A percentile compares a stretch with the other conserved stretches of the same genome.
Evolutionary conservation across 2,888 invertebrate species (phyloP).

Genomic region (Endotricha flammealis): DNA sequence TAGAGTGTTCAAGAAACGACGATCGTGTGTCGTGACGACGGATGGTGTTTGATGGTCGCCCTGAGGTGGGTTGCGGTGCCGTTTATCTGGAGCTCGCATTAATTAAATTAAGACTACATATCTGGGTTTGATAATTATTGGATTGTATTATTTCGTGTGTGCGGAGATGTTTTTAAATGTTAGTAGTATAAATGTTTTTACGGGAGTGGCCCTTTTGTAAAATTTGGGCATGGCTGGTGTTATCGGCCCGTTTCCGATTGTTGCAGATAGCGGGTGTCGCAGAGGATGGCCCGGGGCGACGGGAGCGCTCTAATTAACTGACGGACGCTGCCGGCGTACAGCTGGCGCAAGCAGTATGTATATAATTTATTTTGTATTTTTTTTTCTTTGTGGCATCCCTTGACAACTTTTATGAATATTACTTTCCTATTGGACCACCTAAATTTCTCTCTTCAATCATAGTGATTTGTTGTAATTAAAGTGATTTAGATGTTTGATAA

Average conservation of each 20-base stretch:
- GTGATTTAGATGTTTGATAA: too few relatives aligned
- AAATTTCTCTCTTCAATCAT: too few relatives aligned
- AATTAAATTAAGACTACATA: constrained; percentile 60
- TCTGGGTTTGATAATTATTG: constrained; percentile 30
- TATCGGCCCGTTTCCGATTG: constrained; percentile 72
- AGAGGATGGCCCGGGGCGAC: constrained; percentile 68
- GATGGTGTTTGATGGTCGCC: constrained; percentile 35
- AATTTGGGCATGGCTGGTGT: constrained; percentile 50
- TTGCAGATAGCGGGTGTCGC: constrained; percentile 70
- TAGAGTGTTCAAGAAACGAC: neutral
- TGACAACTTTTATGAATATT: too few relatives aligned
- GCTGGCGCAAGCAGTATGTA: constrained; percentile 72
- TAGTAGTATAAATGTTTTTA: constrained; percentile 9
- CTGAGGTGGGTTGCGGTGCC: constrained; percentile 62
- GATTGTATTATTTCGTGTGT: constrained; percentile 13
- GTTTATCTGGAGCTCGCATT: constrained; percentile 55
- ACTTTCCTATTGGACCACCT: too few relatives aligned
- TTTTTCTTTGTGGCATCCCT: neutral
- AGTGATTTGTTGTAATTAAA: too few relatives aligned
- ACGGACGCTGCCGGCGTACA: constrained; percentile 73
- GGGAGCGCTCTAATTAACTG: constrained; percentile 69
- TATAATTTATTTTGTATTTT: neutral
- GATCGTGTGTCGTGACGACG: neutral
- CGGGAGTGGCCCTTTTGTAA: constrained; percentile 25
- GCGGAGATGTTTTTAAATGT: constrained; percentile 12